A percentile compares a stretch with the other conserved stretches of the same genome.
phyloP scores from a whole-genome alignment of 2,113 vertebrate species.

The Tenebrosternarchus preto region DNA sequence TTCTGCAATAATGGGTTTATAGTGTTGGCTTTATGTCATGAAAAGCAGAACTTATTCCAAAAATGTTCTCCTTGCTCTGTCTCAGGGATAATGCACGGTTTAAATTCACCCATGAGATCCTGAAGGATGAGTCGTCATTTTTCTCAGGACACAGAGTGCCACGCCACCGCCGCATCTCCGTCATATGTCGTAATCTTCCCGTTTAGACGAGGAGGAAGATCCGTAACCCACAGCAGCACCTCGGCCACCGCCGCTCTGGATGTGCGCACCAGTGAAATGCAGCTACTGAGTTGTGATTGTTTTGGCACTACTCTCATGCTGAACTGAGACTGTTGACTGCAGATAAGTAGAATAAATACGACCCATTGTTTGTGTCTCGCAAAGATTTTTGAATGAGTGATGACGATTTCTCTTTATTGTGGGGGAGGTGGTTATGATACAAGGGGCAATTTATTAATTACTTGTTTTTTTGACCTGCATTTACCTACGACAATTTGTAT shows the following conservation, averaged over 20 bases:
- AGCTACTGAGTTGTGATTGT: not conserved
- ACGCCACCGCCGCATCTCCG: constrained; percentile 80
- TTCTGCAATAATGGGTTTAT: too few species aligned
- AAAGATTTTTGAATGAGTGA: too few species aligned
- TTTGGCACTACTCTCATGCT: too few species aligned
- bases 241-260: not conserved
- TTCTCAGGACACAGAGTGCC: constrained; percentile 77
- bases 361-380: too few species aligned
- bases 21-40: not conserved
- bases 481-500: too few species aligned
- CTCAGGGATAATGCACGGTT: constrained; percentile 80
- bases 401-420: too few species aligned
- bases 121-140: constrained; percentile 81
- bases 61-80: not conserved
- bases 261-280: not conserved
- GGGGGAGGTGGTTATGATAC: too few species aligned
- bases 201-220: constrained; percentile 45
- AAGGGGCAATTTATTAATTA: too few species aligned
- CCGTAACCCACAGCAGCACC: not conserved
- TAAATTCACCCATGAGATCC: constrained; percentile 85
- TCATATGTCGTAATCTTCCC: constrained; percentile 86
- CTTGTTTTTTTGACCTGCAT: too few species aligned
- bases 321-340: too few species aligned
- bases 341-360: too few species aligned
- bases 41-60: not conserved